Conservation (phyloP, 2,888 invertebrate species). For the Tiliacea citrago region DNA sequence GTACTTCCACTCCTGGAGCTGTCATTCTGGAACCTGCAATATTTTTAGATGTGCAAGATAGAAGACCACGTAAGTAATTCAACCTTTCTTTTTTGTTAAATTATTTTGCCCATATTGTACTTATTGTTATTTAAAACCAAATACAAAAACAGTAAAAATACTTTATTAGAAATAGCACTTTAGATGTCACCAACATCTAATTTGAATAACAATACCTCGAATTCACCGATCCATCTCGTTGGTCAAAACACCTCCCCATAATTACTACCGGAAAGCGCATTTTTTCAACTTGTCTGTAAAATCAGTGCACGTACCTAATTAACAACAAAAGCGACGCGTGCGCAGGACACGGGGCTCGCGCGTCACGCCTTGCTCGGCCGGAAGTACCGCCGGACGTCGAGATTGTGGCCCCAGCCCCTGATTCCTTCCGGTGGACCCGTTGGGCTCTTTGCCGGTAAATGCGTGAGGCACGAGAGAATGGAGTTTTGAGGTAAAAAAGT, state of each 20-base stretch:
- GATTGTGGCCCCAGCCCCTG: slow-evolving; percentile 88
- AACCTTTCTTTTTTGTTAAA: too few relatives aligned
- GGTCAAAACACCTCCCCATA: slow-evolving; percentile 39
- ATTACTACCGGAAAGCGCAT: slow-evolving; percentile 65
- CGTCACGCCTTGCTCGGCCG: slow-evolving; percentile 78
- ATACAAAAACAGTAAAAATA: not conserved
- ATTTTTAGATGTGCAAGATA: not conserved
- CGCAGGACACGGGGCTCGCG: slow-evolving; percentile 83
- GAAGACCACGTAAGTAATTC: slow-evolving; percentile 22
- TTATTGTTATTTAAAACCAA: too few relatives aligned
- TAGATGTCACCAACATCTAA: not conserved
- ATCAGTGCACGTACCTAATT: slow-evolving; percentile 68
- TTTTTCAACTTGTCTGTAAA: slow-evolving; percentile 61
- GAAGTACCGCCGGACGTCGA: slow-evolving; percentile 87
- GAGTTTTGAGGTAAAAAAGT: slow-evolving; percentile 45
- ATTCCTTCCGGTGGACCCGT: slow-evolving; percentile 87
- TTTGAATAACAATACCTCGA: slow-evolving; percentile 40
- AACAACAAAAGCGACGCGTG: slow-evolving; percentile 79
- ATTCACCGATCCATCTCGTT: slow-evolving; percentile 40
- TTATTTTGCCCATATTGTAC: not conserved
- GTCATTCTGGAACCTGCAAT: not conserved
- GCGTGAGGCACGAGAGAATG: slow-evolving; percentile 50
- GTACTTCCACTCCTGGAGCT: not conserved
- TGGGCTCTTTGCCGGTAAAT: slow-evolving; percentile 65
- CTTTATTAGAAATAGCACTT: not conserved